Evolutionary conservation across 1,140 invertebrate genomes (phyloP), one percentile per base, ranked within the genome.

Genomic region (Drosophila fuyamai): DNA sequence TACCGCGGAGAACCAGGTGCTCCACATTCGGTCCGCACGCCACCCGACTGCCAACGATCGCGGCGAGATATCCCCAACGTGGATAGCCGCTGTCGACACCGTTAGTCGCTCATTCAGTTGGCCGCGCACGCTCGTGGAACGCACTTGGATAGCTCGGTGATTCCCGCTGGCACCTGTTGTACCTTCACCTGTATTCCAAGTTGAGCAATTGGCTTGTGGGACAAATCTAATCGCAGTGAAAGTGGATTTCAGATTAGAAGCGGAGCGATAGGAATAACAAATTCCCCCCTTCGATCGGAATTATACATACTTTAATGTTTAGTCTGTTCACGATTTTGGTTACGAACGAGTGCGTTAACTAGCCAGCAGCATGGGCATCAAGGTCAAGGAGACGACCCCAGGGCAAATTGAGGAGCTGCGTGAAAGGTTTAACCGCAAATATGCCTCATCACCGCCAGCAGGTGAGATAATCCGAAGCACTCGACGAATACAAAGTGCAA

Each of bases 341-440:
- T 35, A 18, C 4, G 53, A 66, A 38, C 53, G 53, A 53, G 63
- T 81, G 67, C 23, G 66, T 10, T 35, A 67, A 58, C 13, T 53
- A 58, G 32, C 48, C 32, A 56, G 6, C 62, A 59, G 35, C 13
- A 89, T 89, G 84, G 76, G 74, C 36, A 58, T 79, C 41, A 91
- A 89, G 71, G 77, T 77, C 18, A 77, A 73, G 58, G 73, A 74
- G 82, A 90, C 93, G n/a, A 93, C 91, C 10, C 32, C 73, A 4
- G 79, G 92, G 50, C 92, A 93, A 53, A 93, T 94, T 60, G 74
- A 82, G 40, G 94, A 94, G 50, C 80, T 94, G 29, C 93, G 94
- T 14, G 92, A 93, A 12, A 93, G 89, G 57, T 94, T 95, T 71
- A 93, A 94, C 23, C 93, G 93, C 51, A 94, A 93, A 79, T 83